Base-by-base conservation (phyloP, 1,140 invertebrate species). In the Drosophila willistoni region DNA sequence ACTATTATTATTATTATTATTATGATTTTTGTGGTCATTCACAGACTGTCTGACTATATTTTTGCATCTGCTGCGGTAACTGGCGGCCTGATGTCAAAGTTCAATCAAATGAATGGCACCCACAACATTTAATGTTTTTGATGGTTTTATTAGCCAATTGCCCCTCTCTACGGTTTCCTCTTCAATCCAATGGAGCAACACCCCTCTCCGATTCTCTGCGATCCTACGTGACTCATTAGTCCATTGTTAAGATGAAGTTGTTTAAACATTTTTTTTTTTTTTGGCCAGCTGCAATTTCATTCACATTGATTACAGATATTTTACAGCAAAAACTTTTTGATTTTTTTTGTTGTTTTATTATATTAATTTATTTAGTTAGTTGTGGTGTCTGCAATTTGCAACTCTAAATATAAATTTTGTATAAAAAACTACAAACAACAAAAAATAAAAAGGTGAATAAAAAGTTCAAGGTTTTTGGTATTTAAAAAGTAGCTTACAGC, bases 61-160 rank as follows among this genome's bases (percentile, higher is more conserved):
- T 73, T 85, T 78, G 74, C 74, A 78, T 72, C 64, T 72, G 68
- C 67, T 51, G 14, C 19, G 59, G 80, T 67, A 67, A 64, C 62
- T 74, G 61, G 39, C 54, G 68, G 78, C 64, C 64, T 69, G 66
- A 47, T 64, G 79, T 86, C 84, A 87, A 64, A 86, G 83, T 87
- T 86, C 83, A 86, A 71, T 73, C 83, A 86, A 86, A 86, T 86
- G 83, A 86, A 86, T 86, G 84, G 83, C 83, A 87, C 83, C 83
- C 83, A 83, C 84, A 89, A 89, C 84, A 73, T 83, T 89, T 87
- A 87, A 87, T 87, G 79, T 73, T 71, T 89, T 87, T 87, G 83
- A 87, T 87, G 83, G 83, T 87, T 87, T 87, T 87, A 87, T 87
- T 87, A 87, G 82, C 51, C 71, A 56, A 73, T 79, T 81, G 82